These are phyloP conservation scores for Neoseiulus cucumeris DNA, from an alignment of 1,140 invertebrate species.

Conservation along the genomic window DNA sequence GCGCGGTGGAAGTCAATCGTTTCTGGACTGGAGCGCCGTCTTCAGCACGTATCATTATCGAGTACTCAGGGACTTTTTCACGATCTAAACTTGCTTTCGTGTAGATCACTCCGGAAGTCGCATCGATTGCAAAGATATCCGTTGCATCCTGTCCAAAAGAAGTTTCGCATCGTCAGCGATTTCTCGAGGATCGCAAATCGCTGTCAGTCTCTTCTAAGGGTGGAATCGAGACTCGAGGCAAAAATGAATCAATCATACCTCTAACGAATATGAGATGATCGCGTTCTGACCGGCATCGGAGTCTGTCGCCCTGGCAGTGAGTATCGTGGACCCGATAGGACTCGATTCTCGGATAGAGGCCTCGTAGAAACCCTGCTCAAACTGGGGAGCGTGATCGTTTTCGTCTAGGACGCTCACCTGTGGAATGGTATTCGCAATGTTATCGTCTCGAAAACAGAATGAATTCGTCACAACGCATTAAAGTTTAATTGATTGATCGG, in stretches of 20 bases:
- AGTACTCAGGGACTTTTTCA: constrained; percentile 65
- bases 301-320: constrained; percentile 75
- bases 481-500: no score
- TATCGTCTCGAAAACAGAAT: constrained; percentile 17
- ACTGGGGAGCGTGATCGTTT: constrained; percentile 79
- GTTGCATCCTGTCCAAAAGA: not conserved
- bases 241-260: constrained; percentile 16
- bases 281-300: constrained; percentile 72
- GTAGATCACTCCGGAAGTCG: constrained; percentile 56
- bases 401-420: constrained; percentile 73
- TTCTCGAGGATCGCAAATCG: constrained; percentile 24
- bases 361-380: constrained; percentile 60
- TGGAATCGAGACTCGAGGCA: not conserved
- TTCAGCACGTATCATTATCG: constrained; percentile 56
- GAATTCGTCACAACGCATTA: no score
- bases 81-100: constrained; percentile 63
- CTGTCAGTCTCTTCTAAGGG: no score
- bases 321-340: constrained; percentile 63
- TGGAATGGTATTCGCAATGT: constrained; percentile 13
- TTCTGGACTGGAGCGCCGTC: constrained; percentile 51
- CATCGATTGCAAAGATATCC: constrained; percentile 43
- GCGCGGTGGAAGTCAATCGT: constrained; percentile 53
- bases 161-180: no score
- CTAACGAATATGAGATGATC: constrained; percentile 30
- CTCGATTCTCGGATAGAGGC: constrained; percentile 59